A percentile compares a stretch with the other conserved stretches of the same genome.
Evolutionary conservation across 2,888 invertebrate species (phyloP).

Genomic region (Melolontha melolontha): DNA sequence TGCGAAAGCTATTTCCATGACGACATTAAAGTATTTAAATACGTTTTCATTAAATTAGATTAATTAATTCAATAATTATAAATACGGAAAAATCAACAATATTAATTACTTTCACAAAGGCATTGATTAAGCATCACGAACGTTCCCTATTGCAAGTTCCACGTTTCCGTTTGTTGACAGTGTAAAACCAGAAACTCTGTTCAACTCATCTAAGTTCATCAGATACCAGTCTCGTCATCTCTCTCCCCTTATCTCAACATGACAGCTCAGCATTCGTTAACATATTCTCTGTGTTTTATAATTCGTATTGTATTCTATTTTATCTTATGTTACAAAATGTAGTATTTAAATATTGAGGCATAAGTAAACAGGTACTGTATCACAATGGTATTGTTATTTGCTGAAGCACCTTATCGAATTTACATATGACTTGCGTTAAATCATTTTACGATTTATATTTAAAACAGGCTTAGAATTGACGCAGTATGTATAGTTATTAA

Average conservation of each 20-base stretch:
- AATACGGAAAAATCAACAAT: background rate
- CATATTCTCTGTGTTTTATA: conserved; percentile 3
- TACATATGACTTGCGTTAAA: too few species aligned
- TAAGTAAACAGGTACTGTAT: too few species aligned
- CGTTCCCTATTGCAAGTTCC: background rate
- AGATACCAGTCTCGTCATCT: conserved; percentile 14
- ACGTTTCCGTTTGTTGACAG: conserved; percentile 1
- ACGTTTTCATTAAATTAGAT: too few species aligned
- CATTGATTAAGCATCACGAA: conserved; percentile 13
- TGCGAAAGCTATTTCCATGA: too few species aligned
- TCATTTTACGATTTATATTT: too few species aligned
- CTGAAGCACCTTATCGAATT: too few species aligned
- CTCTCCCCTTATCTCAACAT: conserved; percentile 6
- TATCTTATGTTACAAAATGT: too few species aligned
- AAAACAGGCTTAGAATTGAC: too few species aligned
- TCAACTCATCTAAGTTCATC: conserved; percentile 15
- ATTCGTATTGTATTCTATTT: background rate
- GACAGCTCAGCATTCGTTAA: conserved; percentile 7
- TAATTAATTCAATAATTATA: background rate
- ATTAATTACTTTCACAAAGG: background rate
- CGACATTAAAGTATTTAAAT: too few species aligned
- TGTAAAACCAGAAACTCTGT: conserved; percentile 6
- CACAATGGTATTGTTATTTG: too few species aligned
- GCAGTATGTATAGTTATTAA: too few species aligned
- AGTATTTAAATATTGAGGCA: too few species aligned